Base-by-base conservation (phyloP, 2,797 vertebrate genomes). In the Steatocranus sp. region DNA sequence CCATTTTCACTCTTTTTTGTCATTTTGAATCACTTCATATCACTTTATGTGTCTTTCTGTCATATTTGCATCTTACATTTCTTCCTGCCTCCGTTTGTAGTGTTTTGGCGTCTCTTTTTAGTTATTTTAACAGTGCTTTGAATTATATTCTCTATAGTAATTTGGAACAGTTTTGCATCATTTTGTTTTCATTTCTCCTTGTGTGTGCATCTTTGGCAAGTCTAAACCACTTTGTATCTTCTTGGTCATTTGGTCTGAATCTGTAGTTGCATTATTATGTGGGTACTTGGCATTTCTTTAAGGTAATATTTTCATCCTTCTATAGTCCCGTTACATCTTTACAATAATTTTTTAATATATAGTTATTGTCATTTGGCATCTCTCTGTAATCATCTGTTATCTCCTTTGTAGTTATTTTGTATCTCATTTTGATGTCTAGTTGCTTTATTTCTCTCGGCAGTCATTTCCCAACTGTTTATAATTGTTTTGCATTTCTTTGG, bases 401-500 rank as follows among this genome's bases (percentile, higher is more conserved):
- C 7, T 14, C 25, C 25, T 74, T 18, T 70, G 15, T 3, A 11
- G 38, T 70, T 46, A 70, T 70, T 18, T 46, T 43, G 15, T 2
- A 27, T 73, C 41, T 46, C 23, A 70, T 70, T 70, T 70, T 70
- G 14, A 46, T 70, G 41, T 3, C 41, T 32, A 73, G 68, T 0
- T 73, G 9, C 43, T n/a, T 73, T 48, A 48, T 73, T 8, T 73
- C 10, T 48, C 23, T 73, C 11, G 1, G 7, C 66, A 73, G 17
- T 73, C 25, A 48, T 32, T 73, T 32, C 43, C 10, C 1, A 0
- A 48, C 25, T n/a, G 25, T 17, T 73, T 73, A 73, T 48, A 73
- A 20, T 75, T 50, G 20, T 75, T 53, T 75, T 75, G 43, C 43
- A 5, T 38, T n/a, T 48, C 58, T 63, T 63, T 73, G 9, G 48